A percentile compares a stretch with the other conserved stretches of the same genome.
These are phyloP conservation scores for Trichopria drosophilae DNA, from an alignment of 2,888 invertebrate species.

Conservation along the genomic window DNA sequence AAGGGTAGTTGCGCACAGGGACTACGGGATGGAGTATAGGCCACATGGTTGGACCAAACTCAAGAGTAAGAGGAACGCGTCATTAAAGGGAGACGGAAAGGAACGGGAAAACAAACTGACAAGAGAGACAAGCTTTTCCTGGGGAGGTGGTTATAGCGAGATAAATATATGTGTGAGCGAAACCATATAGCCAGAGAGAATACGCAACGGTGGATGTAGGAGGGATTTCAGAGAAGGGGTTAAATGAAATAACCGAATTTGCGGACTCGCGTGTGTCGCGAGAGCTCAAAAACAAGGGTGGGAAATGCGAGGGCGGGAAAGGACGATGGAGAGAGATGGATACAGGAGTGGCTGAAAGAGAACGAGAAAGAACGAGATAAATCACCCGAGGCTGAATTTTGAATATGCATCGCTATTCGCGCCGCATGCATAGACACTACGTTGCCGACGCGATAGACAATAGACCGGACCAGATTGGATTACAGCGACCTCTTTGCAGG, in stretches of 20 bases:
- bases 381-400: constrained; percentile 56
- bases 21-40: constrained; percentile 21
- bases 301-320: constrained; percentile 2
- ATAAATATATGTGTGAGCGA: constrained; percentile 9
- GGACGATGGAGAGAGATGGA: neutral
- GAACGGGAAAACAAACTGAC: constrained; percentile 18
- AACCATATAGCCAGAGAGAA: too few relatives aligned
- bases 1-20: constrained; percentile 15
- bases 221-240: too few relatives aligned
- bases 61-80: constrained; percentile 16
- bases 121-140: constrained; percentile 13
- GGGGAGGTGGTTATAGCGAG: too few relatives aligned
- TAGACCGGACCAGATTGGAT: constrained; percentile 47
- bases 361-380: constrained; percentile 17
- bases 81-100: constrained; percentile 20
- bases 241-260: constrained; percentile 57
- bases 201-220: constrained; percentile 30
- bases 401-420: constrained; percentile 58
- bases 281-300: constrained; percentile 38
- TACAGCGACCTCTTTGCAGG: constrained; percentile 47
- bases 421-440: constrained; percentile 42
- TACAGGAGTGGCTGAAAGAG: too few relatives aligned
- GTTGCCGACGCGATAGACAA: constrained; percentile 43
- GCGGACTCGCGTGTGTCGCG: constrained; percentile 47
- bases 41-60: constrained; percentile 23